These are phyloP conservation scores for Xanthostigma xanthostigma DNA, from an alignment of 2,888 invertebrate species.

Conservation along the genomic window DNA sequence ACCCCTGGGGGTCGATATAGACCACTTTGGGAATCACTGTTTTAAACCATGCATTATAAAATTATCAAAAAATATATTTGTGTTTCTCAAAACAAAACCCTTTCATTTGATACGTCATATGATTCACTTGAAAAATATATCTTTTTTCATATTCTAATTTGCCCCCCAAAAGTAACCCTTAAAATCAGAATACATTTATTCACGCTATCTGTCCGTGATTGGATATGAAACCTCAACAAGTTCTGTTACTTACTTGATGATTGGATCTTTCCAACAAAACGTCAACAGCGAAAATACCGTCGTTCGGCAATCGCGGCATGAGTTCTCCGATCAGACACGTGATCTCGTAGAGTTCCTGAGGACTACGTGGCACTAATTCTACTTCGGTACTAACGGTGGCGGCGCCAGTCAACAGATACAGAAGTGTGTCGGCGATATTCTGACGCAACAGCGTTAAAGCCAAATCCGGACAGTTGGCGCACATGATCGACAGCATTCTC, in stretches of 20 bases:
- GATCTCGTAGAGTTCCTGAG: constrained; percentile 94
- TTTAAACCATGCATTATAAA: too few species aligned
- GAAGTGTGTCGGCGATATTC: constrained; percentile 89
- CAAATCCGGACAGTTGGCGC: constrained; percentile 85
- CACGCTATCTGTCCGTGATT: too few species aligned
- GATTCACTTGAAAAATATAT: too few species aligned
- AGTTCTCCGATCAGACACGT: constrained; percentile 93
- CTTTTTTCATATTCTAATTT: too few species aligned
- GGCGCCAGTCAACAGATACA: constrained; percentile 87
- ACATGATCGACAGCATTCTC: constrained; percentile 92
- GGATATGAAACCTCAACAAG: too few species aligned
- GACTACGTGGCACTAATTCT: constrained; percentile 78
- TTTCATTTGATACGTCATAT: too few species aligned
- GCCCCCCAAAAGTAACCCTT: too few species aligned
- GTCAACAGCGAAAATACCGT: constrained; percentile 93
- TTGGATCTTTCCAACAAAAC: constrained; percentile 65
- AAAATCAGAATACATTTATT: too few species aligned
- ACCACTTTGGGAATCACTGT: too few species aligned
- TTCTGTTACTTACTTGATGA: constrained; percentile 29
- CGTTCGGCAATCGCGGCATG: constrained; percentile 88
- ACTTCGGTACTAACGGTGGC: constrained; percentile 51
- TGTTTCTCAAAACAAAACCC: too few species aligned
- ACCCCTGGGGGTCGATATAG: too few species aligned
- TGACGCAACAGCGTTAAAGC: constrained; percentile 84
- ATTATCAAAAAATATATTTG: too few species aligned